These are phyloP conservation scores for Ormyrus pomaceus DNA, from an alignment of 2,888 invertebrate species.

Conservation along the genomic window DNA sequence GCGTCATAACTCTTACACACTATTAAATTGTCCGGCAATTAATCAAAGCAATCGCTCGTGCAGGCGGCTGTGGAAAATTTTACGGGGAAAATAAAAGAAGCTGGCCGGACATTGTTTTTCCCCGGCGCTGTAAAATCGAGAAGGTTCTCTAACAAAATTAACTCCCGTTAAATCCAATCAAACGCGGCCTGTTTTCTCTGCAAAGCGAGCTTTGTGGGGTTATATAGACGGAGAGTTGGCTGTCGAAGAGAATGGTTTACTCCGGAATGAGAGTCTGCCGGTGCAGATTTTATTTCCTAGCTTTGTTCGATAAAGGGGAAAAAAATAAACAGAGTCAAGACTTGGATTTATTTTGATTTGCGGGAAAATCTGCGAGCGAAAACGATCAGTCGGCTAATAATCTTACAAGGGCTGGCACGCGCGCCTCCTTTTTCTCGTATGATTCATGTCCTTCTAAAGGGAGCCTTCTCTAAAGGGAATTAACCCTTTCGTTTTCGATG, in stretches of 20 bases:
- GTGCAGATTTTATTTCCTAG: too few relatives aligned
- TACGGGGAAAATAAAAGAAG: conserved; percentile 40
- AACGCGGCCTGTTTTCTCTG: conserved; percentile 22
- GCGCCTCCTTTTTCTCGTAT: too few relatives aligned
- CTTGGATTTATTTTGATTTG: conserved; percentile 50
- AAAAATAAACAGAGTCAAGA: too few relatives aligned
- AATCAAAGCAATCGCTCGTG: conserved; percentile 15
- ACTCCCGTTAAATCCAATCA: conserved; percentile 49
- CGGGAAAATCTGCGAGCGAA: conserved; percentile 46
- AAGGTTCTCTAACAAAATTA: conserved; percentile 33
- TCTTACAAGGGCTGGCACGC: too few relatives aligned
- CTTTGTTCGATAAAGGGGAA: too few relatives aligned
- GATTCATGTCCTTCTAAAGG: too few relatives aligned
- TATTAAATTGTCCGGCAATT: conserved; percentile 26
- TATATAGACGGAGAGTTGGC: background rate
- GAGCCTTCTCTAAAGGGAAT: too few relatives aligned
- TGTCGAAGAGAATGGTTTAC: conserved; percentile 12
- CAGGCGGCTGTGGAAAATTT: conserved; percentile 26
- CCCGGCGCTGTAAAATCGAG: conserved; percentile 23
- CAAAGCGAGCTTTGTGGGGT: background rate
- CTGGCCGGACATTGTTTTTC: background rate
- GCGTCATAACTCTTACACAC: background rate
- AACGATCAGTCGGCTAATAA: conserved; percentile 43
- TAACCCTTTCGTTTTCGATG: too few relatives aligned
- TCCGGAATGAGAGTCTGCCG: too few relatives aligned